Percentiles rank a stretch among this genome's conserved stretches.
phyloP scores from a whole-genome alignment of 2,888 invertebrate genomes.

The Agrotis puta region DNA sequence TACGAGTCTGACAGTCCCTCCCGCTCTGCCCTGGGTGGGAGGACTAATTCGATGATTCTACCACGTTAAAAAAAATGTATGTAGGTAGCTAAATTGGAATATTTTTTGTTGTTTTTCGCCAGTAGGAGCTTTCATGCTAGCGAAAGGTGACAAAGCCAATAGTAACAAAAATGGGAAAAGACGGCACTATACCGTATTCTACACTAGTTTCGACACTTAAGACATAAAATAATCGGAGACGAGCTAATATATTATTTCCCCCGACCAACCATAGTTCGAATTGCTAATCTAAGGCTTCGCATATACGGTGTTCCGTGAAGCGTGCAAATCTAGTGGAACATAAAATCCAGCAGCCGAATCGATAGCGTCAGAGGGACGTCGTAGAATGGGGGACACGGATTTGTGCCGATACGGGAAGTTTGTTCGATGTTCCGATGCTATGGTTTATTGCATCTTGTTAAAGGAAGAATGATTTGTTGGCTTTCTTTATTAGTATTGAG shows the following conservation, averaged over 20 bases:
- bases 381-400: conserved; percentile 13
- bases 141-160: no score
- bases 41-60: no score
- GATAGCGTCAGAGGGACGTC: conserved; percentile 23
- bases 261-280: neutral
- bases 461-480: neutral
- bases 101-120: no score
- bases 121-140: no score
- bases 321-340: conserved; percentile 40
- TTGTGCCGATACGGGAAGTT: conserved; percentile 32
- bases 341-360: conserved; percentile 52
- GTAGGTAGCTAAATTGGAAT: no score
- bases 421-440: neutral
- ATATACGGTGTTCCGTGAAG: conserved; percentile 33
- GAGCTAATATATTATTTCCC: conserved; percentile 9
- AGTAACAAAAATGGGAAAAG: no score
- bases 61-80: no score
- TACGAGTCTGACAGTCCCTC: no score
- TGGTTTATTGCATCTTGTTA: conserved; percentile 11
- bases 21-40: no score
- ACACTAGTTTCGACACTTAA: no score
- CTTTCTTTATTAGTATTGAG: neutral
- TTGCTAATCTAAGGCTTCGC: conserved; percentile 25
- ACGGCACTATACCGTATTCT: no score
- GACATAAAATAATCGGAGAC: neutral